Evolutionary conservation across 2,113 vertebrate genomes (phyloP), one percentile per base, ranked within the genome.

Genomic region (Clinocottus analis): DNA sequence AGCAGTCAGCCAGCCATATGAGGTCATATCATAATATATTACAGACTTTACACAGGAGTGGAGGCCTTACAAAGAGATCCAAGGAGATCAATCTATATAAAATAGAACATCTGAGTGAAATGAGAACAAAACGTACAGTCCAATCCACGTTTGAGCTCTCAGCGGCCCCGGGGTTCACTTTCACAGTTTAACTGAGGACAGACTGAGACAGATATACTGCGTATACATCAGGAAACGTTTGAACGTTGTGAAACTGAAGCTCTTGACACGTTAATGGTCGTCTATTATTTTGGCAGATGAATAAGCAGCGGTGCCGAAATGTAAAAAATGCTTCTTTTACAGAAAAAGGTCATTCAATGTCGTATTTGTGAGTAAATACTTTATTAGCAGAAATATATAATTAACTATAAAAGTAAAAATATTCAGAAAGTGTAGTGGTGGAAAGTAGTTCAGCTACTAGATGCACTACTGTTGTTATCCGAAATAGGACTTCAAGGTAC

Each of bases 111-210:
- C n/a, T 31, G 53, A 37, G 19, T 58, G 70, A 60, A 33, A 75
- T 62, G 33, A 69, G 2, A 33, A 71, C 61, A 39, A 67, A 64
- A 51, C 60, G 60, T 55, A 58, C 14, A 29, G 51, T 59, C n/a
- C 9, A 56, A 45, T n/a, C 55, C 45, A 51, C 11, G 79, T 76
- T 53, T 61, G 49, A 75, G 73, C 69, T 86, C 83, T 55, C 45
- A 37, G 69, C 58, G 9, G 69, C 72, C 70, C 62, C 19, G 58
- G 47, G 66, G 67, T 69, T 72, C 71, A 58, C 56, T 65, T 67
- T 75, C 51, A 65, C 35, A 27, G 84, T 78, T 83, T 62, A 89
- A 1, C 77, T 67, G 60, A 84, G 83, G 85, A 87, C 84, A 78
- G 29, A 2, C 21, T 12, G 17, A 62, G 16, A 17, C 16, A 7